Evolutionary conservation across 2,888 invertebrate genomes (phyloP).

Genomic region (Mamestra brassicae): DNA sequence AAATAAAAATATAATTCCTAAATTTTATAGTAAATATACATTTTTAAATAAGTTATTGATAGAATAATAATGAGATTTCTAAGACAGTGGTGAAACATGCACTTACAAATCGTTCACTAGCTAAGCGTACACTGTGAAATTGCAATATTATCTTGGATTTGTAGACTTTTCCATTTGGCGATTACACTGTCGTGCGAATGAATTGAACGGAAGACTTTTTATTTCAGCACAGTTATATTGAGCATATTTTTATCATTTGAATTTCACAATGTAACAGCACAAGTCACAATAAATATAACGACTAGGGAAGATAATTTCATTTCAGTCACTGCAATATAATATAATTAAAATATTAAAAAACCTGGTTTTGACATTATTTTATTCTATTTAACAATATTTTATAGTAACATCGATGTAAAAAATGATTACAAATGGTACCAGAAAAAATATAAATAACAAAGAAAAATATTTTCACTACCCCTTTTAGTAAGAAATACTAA

Average conservation of each 20-base stretch:
- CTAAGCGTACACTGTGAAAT: constrained; percentile 32
- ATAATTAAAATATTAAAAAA: constrained; percentile 19
- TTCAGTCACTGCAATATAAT: constrained; percentile 45
- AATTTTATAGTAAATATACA: neutral
- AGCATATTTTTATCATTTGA: constrained; percentile 29
- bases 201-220: constrained; percentile 44
- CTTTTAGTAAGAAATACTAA: constrained; percentile 4
- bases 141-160: constrained; percentile 19
- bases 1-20: neutral
- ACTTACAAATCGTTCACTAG: constrained; percentile 14
- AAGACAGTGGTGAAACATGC: constrained; percentile 50
- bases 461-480: neutral
- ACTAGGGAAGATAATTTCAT: constrained; percentile 46
- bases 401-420: constrained; percentile 1
- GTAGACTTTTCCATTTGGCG: constrained; percentile 7
- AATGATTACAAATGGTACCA: constrained; percentile 10
- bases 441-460: constrained; percentile 10
- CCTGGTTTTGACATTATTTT: neutral
- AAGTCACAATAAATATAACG: constrained; percentile 41
- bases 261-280: constrained; percentile 21
- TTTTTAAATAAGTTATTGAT: constrained; percentile 1
- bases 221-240: constrained; percentile 27
- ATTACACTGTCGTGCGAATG: constrained; percentile 29
- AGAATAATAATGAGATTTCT: constrained; percentile 11
- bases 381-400: constrained; percentile 21